Conservation (phyloP, 2,888 invertebrate genomes). For the Agrilus cyanescens region DNA sequence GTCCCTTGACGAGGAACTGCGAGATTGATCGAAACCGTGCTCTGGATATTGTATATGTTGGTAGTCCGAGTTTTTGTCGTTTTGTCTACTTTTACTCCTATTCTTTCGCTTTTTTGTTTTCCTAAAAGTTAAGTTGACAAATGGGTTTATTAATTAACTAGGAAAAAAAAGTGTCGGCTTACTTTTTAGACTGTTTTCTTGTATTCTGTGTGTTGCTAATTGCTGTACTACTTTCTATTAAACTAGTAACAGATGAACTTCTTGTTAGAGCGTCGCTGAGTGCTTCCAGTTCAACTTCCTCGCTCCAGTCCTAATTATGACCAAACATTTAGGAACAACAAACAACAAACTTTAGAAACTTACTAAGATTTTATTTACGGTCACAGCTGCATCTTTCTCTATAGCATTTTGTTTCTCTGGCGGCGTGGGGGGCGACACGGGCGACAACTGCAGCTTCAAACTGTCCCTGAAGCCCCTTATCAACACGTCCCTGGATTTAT, state of each 20-base stretch:
- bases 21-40: too few species aligned
- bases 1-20: not conserved
- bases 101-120: constrained; percentile 2
- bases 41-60: not conserved
- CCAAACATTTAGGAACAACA: constrained; percentile 1
- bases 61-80: constrained; percentile 24
- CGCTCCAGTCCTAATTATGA: constrained; percentile 43
- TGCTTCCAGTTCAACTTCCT: constrained; percentile 43
- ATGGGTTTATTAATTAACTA: not conserved
- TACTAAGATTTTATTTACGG: constrained; percentile 18
- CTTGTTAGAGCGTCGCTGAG: constrained; percentile 38
- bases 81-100: constrained; percentile 17
- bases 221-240: constrained; percentile 30
- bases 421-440: constrained; percentile 22
- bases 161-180: constrained; percentile 7
- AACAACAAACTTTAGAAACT: constrained; percentile 5
- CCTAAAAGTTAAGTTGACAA: constrained; percentile 5
- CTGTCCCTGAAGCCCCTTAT: constrained; percentile 14
- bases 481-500: constrained; percentile 8
- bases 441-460: constrained; percentile 22
- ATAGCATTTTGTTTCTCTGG: constrained; percentile 10
- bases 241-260: constrained; percentile 42
- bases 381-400: constrained; percentile 9
- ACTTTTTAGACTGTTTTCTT: constrained; percentile 28
- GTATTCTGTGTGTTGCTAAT: constrained; percentile 21